These are phyloP conservation scores for Oxycera nigricornis DNA, from an alignment of 2,888 invertebrate genomes.

Conservation along the genomic window DNA sequence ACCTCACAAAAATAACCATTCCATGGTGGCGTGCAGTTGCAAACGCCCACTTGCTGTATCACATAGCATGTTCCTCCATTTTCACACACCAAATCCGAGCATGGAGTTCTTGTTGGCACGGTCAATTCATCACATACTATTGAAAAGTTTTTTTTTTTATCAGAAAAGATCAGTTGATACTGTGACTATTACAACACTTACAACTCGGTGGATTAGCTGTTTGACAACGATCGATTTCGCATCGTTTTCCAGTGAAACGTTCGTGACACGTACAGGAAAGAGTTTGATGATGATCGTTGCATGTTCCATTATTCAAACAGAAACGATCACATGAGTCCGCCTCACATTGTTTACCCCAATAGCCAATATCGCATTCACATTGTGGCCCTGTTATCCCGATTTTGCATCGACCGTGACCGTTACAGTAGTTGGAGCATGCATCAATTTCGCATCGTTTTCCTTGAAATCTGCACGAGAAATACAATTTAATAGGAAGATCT, in stretches of 20 bases:
- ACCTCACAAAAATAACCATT: conserved; percentile 67
- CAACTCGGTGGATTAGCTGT: conserved; percentile 58
- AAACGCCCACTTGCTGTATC: conserved; percentile 62
- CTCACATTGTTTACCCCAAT: conserved; percentile 64
- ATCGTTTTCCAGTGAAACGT: conserved; percentile 62
- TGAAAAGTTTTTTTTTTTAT: background rate
- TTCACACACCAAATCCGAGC: conserved; percentile 62
- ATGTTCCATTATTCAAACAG: conserved; percentile 65
- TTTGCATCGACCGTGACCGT: conserved; percentile 64
- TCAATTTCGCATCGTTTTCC: conserved; percentile 70
- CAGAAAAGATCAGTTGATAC: background rate
- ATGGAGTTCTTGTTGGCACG: conserved; percentile 57
- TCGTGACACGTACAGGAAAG: conserved; percentile 62
- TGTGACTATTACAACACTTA: conserved; percentile 44
- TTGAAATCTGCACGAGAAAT: conserved; percentile 52
- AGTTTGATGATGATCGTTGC: conserved; percentile 45
- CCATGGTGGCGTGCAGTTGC: conserved; percentile 66
- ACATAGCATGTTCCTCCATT: conserved; percentile 67
- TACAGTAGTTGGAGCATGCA: conserved; percentile 67
- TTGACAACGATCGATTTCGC: conserved; percentile 66
- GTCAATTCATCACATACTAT: conserved; percentile 56
- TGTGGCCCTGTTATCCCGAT: conserved; percentile 57
- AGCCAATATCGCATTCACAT: conserved; percentile 57
- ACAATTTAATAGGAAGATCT: background rate
- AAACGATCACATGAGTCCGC: conserved; percentile 63